Evolutionary conservation across 2,797 vertebrate species (phyloP).

Genomic region (Pangasius djambal): DNA sequence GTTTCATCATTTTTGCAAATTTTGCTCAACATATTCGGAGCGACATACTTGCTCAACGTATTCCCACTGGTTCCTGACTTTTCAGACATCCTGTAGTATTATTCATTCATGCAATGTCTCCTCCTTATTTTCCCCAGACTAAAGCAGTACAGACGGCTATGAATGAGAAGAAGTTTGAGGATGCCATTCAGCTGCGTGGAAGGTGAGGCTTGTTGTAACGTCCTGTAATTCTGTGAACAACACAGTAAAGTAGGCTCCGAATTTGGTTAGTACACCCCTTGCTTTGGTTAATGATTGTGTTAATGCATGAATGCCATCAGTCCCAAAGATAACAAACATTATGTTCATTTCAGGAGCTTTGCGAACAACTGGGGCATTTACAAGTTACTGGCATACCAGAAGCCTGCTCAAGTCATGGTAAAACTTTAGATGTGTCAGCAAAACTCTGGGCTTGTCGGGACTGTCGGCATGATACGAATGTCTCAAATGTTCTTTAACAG

Average conservation of each 20-base stretch:
- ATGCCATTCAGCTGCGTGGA: conserved; percentile 90
- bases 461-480: background rate
- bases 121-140: conserved; percentile 72
- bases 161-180: conserved; percentile 91
- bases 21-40: background rate
- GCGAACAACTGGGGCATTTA: conserved; percentile 97
- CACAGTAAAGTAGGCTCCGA: background rate
- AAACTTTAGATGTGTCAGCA: conserved; percentile 14
- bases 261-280: background rate
- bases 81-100: background rate
- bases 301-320: background rate
- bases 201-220: conserved; percentile 75
- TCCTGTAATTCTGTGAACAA: background rate
- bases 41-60: background rate
- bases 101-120: background rate
- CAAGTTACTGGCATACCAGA: conserved; percentile 87
- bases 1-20: background rate
- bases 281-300: background rate
- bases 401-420: conserved; percentile 79
- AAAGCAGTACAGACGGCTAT: conserved; percentile 95
- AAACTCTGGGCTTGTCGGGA: background rate
- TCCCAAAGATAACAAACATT: background rate
- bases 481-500: conserved; percentile 28
- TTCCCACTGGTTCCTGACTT: background rate
- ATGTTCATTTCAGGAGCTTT: conserved; percentile 84